phyloP scores from a whole-genome alignment of 2,888 invertebrate genomes.

The Tachina fera region DNA sequence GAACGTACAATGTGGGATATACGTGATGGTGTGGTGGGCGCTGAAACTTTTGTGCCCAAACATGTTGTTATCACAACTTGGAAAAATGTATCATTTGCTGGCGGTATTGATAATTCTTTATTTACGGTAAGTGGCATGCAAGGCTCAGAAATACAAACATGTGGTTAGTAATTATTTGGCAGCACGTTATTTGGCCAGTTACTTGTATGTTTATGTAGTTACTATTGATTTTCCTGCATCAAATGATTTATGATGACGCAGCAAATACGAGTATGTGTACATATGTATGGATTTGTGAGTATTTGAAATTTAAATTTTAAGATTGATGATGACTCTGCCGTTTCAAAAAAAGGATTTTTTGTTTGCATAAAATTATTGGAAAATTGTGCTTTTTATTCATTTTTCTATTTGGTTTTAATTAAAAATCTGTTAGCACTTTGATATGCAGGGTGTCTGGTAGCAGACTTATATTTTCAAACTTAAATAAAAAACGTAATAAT shows the following conservation, averaged over 20 bases:
- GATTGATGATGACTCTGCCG: background rate
- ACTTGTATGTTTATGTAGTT: slow-evolving; percentile 12
- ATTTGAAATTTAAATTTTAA: slow-evolving; percentile 23
- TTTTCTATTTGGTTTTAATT: background rate
- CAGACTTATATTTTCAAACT: too few species aligned
- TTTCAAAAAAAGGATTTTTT: too few species aligned
- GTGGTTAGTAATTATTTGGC: slow-evolving; percentile 13
- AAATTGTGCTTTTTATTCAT: background rate
- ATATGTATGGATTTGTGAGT: too few species aligned
- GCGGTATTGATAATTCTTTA: slow-evolving; percentile 92
- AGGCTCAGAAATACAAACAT: background rate
- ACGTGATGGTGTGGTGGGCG: slow-evolving; percentile 94
- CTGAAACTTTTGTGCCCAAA: slow-evolving; percentile 94
- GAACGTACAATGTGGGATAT: slow-evolving; percentile 95
- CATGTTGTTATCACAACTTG: slow-evolving; percentile 96
- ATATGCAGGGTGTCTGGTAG: too few species aligned
- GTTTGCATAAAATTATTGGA: background rate
- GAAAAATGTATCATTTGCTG: slow-evolving; percentile 97
- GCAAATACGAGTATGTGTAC: background rate
- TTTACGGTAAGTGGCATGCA: slow-evolving; percentile 84
- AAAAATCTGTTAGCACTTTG: background rate
- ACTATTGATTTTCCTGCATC: background rate
- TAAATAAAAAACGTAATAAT: too few species aligned
- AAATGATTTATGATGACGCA: slow-evolving; percentile 45
- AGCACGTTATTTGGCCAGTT: slow-evolving; percentile 8